Evolutionary conservation across 2,113 vertebrate genomes (phyloP).

Genomic region (Lepisosteus oculatus): DNA sequence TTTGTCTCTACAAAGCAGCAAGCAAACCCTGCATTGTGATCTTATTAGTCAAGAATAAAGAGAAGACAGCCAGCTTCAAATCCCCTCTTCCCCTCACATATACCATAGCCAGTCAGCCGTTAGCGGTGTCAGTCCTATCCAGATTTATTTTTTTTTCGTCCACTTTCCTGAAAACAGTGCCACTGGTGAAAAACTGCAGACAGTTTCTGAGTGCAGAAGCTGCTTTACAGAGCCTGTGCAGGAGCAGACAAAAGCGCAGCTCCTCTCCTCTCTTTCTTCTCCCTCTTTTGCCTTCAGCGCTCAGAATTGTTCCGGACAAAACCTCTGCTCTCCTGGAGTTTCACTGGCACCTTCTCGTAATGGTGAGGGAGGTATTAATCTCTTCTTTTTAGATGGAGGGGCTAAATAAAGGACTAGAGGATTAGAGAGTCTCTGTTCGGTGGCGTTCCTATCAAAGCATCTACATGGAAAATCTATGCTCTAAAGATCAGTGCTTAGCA

Average conservation of each 20-base stretch:
- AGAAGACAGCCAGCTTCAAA: background rate
- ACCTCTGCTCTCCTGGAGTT: conserved; percentile 6
- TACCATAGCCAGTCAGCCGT: conserved; percentile 6
- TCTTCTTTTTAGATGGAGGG: background rate
- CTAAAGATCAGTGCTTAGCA: background rate
- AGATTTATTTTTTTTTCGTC: conserved; percentile 27
- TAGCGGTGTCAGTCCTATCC: conserved; percentile 23
- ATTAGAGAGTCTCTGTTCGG: background rate
- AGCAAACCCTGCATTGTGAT: background rate
- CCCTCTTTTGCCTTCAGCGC: conserved; percentile 17
- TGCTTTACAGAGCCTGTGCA: background rate
- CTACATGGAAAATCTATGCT: background rate
- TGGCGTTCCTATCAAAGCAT: background rate
- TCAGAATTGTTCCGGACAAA: too few relatives aligned
- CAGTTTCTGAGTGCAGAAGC: conserved; percentile 20
- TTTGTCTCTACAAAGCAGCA: background rate
- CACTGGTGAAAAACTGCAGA: conserved; percentile 31
- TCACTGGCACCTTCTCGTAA: conserved; percentile 15
- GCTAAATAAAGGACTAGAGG: background rate
- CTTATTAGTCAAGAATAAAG: background rate
- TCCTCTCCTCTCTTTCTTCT: conserved; percentile 38
- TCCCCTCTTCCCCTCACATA: conserved; percentile 11
- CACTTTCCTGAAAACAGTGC: conserved; percentile 15
- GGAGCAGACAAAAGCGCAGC: background rate
- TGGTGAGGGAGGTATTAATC: conserved; percentile 2